Base-by-base conservation (phyloP, 2,113 vertebrate genomes). In the Nesogale talazaci region DNA sequence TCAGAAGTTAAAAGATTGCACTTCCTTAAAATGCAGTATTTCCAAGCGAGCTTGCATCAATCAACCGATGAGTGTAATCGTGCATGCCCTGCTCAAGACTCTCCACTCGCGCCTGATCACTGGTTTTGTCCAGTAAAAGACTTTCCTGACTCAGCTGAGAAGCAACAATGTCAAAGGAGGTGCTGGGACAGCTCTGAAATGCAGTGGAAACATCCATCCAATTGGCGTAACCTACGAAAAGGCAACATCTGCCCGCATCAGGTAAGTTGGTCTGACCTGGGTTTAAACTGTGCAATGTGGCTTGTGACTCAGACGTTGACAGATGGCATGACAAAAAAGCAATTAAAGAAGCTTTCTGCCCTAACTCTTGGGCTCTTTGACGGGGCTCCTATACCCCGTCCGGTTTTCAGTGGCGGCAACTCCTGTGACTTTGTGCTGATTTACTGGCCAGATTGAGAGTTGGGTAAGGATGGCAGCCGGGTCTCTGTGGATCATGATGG, bases 1-100 rank as follows among this genome's bases (percentile, higher is more conserved):
- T 70, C 56, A 93, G 77, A 95, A 96, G 92, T 95, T 95, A 94
- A 92, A 96, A 90, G 87, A 78, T 94, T 96, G 42, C 89, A 97
- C 95, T 97, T 97, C 97, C 97, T 96, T 93, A 96, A 97, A 97
- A 93, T 76, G 69, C 61, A 94, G 88, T 79, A 93, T 95, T 97
- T 95, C 91, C 83, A 95, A 94, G 46, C 77, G 83, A 96, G 82
- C 83, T 61, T 90, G 83, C 93, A 93, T 93, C 88, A 92, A 40
- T 95, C 86, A 92, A 92, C 92, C 0, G 7, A 84, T 82, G 88
- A 63, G 67, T 91, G 4, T 57, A 90, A 95, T 80, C 88, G 69
- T 10, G 1, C 67, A 46, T 19, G 72, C 57, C 17, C 74, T 86
- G 86, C 83, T 94, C 88, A 90, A 63, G 40, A 34, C 77, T 87